phyloP scores from a whole-genome alignment of 2,113 vertebrate genomes.

The Origma solitaria region DNA sequence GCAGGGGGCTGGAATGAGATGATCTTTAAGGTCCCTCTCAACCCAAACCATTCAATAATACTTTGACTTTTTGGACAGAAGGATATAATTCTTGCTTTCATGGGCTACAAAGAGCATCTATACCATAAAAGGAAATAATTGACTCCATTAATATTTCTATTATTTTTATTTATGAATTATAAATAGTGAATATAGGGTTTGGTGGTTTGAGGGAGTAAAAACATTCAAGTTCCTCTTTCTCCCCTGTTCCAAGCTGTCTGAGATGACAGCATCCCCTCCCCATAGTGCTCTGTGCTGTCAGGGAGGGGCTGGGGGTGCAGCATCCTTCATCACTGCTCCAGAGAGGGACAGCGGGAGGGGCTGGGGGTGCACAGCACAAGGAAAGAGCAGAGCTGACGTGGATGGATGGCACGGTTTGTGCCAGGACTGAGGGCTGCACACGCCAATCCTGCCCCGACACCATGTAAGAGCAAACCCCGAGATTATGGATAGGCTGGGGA shows the following conservation, averaged over 20 bases:
- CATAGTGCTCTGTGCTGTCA: background rate
- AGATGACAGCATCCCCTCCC: background rate
- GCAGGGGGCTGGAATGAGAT: background rate
- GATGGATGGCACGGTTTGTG: background rate
- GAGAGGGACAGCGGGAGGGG: background rate
- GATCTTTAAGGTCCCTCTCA: background rate
- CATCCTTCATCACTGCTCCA: background rate
- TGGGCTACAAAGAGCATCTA: background rate
- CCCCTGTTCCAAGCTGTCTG: background rate
- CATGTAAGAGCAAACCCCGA: background rate
- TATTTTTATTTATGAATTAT: background rate
- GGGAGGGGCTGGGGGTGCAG: background rate
- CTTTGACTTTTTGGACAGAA: background rate
- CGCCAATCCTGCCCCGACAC: background rate
- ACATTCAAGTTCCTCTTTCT: background rate
- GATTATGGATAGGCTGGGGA: background rate
- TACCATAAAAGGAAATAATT: background rate
- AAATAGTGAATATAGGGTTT: background rate
- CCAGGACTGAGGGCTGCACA: background rate
- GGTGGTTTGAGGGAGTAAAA: background rate
- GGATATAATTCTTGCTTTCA: background rate
- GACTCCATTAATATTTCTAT: too few species aligned
- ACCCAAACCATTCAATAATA: background rate
- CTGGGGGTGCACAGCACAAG: background rate
- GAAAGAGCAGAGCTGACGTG: slow-evolving; percentile 6